Percentiles rank a stretch among this genome's conserved stretches.
Evolutionary conservation across 2,888 invertebrate species (phyloP).

Genomic region (Diogma glabrata): DNA sequence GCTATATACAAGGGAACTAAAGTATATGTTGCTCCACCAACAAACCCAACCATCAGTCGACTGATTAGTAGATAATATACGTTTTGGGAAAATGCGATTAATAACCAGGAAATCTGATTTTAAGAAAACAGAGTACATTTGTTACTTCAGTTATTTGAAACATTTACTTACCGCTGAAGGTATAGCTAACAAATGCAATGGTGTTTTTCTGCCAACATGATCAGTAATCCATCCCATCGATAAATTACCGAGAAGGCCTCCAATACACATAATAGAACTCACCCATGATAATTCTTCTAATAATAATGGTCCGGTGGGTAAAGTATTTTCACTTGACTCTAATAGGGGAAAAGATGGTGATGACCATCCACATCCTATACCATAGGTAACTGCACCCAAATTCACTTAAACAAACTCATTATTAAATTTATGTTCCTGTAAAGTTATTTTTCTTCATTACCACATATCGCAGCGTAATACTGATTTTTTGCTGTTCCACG

Average conservation of each 20-base stretch:
- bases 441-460: conserved; percentile 6
- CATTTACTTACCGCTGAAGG: conserved; percentile 5
- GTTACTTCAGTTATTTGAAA: no score
- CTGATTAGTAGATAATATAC: conserved; percentile 7
- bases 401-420: conserved; percentile 9
- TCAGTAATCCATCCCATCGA: conserved; percentile 12
- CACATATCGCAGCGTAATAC: conserved; percentile 8
- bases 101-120: background rate
- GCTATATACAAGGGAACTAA: conserved; percentile 11
- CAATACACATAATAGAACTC: conserved; percentile 10
- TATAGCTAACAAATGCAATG: conserved; percentile 5
- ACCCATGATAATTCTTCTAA: conserved; percentile 12
- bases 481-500: background rate
- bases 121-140: no score
- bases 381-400: conserved; percentile 12
- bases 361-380: conserved; percentile 13
- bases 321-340: conserved; percentile 10
- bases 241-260: conserved; percentile 13
- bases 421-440: background rate
- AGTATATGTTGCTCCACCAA: conserved; percentile 13
- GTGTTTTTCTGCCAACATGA: conserved; percentile 10
- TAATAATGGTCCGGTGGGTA: conserved; percentile 9
- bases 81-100: conserved; percentile 9
- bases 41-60: conserved; percentile 14
- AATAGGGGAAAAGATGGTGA: conserved; percentile 12